Percentiles rank a stretch among this genome's conserved stretches.
phyloP scores from a whole-genome alignment of 2,888 invertebrate species.

The Himalopsyche tibetana region DNA sequence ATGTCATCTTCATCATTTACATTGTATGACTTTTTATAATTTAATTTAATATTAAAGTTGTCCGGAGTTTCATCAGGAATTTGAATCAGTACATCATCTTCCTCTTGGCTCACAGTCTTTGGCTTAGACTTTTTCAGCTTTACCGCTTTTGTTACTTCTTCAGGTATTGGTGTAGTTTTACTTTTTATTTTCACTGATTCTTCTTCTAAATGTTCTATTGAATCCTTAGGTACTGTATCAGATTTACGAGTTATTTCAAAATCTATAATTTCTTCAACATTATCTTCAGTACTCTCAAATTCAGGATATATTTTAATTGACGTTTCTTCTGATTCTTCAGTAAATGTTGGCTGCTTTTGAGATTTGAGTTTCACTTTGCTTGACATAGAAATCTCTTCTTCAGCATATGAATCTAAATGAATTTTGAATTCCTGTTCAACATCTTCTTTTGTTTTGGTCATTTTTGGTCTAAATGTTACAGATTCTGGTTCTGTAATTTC shows the following conservation, averaged over 20 bases:
- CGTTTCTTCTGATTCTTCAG: constrained; percentile 87
- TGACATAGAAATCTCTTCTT: constrained; percentile 91
- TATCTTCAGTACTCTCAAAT: constrained; percentile 73
- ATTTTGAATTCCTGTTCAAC: constrained; percentile 94
- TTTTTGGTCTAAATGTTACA: constrained; percentile 87
- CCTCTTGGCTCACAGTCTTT: constrained; percentile 76
- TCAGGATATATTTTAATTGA: constrained; percentile 82
- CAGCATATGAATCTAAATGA: constrained; percentile 89
- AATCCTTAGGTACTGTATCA: constrained; percentile 68
- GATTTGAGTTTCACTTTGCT: constrained; percentile 89
- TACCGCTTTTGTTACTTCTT: constrained; percentile 72
- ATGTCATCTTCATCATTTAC: constrained; percentile 83
- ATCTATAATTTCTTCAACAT: constrained; percentile 72
- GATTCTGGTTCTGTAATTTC: constrained; percentile 86
- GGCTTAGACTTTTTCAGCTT: constrained; percentile 74
- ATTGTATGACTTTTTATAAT: constrained; percentile 81
- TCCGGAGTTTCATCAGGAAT: constrained; percentile 79
- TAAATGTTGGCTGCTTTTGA: constrained; percentile 83
- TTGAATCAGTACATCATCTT: constrained; percentile 77
- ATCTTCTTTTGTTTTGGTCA: constrained; percentile 88
- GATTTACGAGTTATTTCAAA: constrained; percentile 70
- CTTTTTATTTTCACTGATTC: constrained; percentile 71
- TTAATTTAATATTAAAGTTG: constrained; percentile 81
- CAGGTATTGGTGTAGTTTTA: constrained; percentile 72
- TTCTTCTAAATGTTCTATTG: constrained; percentile 72